Evolutionary conservation across 2,888 invertebrate species (phyloP).

Genomic region (Linyphia triangularis): DNA sequence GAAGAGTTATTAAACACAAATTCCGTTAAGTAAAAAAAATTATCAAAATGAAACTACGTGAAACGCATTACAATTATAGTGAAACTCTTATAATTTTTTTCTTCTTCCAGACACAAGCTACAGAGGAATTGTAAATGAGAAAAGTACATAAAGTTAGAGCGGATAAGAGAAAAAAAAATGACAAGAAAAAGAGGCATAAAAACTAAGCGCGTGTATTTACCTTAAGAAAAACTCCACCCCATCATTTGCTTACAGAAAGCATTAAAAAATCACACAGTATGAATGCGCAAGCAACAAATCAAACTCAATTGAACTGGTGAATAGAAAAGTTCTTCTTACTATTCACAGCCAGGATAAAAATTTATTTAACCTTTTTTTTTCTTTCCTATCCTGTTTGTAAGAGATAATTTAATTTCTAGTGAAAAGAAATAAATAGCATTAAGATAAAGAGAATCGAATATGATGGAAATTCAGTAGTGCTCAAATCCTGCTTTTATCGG

Average conservation of each 20-base stretch:
- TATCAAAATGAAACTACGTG: neutral
- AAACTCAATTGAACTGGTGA: slow-evolving; percentile 47
- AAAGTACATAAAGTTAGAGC: slow-evolving; percentile 32
- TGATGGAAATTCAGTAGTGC: slow-evolving; percentile 9
- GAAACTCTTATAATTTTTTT: slow-evolving; percentile 1
- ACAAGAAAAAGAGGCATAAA: neutral
- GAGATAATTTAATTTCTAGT: slow-evolving; percentile 67
- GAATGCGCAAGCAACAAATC: slow-evolving; percentile 43
- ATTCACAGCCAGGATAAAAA: neutral
- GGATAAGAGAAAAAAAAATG: neutral
- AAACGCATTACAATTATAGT: slow-evolving; percentile 5
- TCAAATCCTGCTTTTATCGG: slow-evolving; percentile 42
- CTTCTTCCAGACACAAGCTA: neutral
- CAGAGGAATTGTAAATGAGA: slow-evolving; percentile 37
- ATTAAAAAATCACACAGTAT: neutral
- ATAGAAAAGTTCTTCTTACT: neutral
- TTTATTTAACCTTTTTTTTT: slow-evolving; percentile 1
- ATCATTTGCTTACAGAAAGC: slow-evolving; percentile 25
- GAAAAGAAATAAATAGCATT: slow-evolving; percentile 68
- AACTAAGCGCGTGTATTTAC: slow-evolving; percentile 21
- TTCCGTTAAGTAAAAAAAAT: neutral
- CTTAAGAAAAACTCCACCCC: neutral
- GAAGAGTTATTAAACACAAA: slow-evolving; percentile 31
- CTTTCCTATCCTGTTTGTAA: slow-evolving; percentile 42
- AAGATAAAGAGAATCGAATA: slow-evolving; percentile 62